phyloP scores from a whole-genome alignment of 2,888 invertebrate species.

The Gnatocerus cornutus region DNA sequence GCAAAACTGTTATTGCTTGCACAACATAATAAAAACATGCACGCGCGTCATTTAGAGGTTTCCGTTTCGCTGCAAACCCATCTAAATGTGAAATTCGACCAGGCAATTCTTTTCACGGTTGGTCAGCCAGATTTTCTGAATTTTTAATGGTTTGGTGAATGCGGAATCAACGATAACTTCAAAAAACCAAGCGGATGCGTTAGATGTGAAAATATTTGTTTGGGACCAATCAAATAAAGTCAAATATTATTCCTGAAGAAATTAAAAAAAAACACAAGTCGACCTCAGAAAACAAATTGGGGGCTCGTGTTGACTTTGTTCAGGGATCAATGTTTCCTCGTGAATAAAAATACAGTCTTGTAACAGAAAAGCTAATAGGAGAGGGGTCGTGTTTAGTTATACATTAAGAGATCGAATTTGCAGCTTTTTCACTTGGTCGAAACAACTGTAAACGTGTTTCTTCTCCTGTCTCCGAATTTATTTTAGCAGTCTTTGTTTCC shows the following conservation, averaged over 20 bases:
- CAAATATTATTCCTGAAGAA: slow-evolving; percentile 33
- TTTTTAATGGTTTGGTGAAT: not conserved
- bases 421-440: too few species aligned
- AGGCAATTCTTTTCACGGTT: not conserved
- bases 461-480: not conserved
- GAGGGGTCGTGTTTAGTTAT: too few species aligned
- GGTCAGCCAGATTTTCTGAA: not conserved
- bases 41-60: too few species aligned
- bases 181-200: not conserved
- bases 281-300: slow-evolving; percentile 24
- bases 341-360: too few species aligned
- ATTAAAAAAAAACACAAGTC: slow-evolving; percentile 38
- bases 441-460: too few species aligned
- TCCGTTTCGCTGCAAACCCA: too few species aligned
- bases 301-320: slow-evolving; percentile 22
- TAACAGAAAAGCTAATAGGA: too few species aligned
- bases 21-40: too few species aligned
- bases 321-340: not conserved
- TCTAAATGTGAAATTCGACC: too few species aligned
- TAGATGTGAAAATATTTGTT: slow-evolving; percentile 31
- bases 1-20: too few species aligned
- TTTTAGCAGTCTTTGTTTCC: slow-evolving; percentile 10
- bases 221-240: slow-evolving; percentile 19
- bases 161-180: not conserved
- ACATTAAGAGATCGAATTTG: too few species aligned